Evolutionary conservation across 2,888 invertebrate genomes (phyloP).

Genomic region (Laspeyria flexula): DNA sequence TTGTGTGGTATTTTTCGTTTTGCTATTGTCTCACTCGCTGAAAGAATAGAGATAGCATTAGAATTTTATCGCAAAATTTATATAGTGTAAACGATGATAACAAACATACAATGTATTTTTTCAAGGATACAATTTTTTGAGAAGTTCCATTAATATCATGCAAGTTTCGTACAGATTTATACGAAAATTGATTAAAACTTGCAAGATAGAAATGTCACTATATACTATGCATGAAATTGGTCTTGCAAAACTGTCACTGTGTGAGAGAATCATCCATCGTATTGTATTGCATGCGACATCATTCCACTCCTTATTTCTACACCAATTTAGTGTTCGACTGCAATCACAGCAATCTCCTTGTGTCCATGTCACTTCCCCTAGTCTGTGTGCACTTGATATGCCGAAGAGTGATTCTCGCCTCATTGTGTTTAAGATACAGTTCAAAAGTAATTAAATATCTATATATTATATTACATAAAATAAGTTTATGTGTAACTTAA

Average conservation of each 20-base stretch:
- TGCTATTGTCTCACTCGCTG: too few species aligned
- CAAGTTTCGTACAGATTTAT: too few species aligned
- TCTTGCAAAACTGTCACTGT: neutral
- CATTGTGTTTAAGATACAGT: constrained; percentile 55
- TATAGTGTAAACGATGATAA: too few species aligned
- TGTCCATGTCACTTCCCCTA: constrained; percentile 76
- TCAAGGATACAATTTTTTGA: too few species aligned
- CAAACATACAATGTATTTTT: too few species aligned
- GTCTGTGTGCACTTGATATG: constrained; percentile 79
- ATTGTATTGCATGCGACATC: constrained; percentile 45
- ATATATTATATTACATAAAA: too few species aligned
- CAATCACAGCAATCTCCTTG: constrained; percentile 59
- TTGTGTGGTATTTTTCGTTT: too few species aligned
- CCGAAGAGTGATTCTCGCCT: constrained; percentile 82
- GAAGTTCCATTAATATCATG: too few species aligned
- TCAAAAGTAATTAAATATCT: neutral
- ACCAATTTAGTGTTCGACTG: constrained; percentile 22
- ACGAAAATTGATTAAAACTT: too few species aligned
- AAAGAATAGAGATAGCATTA: too few species aligned
- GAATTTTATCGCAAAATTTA: too few species aligned
- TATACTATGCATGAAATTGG: neutral
- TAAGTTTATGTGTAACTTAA: constrained; percentile 48
- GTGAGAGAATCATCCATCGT: neutral
- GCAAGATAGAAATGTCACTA: too few species aligned
- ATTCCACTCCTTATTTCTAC: constrained; percentile 40